Conservation (phyloP, 37 sponge, comb jelly and placozoan species). For the Aplysina aerophoba region DNA sequence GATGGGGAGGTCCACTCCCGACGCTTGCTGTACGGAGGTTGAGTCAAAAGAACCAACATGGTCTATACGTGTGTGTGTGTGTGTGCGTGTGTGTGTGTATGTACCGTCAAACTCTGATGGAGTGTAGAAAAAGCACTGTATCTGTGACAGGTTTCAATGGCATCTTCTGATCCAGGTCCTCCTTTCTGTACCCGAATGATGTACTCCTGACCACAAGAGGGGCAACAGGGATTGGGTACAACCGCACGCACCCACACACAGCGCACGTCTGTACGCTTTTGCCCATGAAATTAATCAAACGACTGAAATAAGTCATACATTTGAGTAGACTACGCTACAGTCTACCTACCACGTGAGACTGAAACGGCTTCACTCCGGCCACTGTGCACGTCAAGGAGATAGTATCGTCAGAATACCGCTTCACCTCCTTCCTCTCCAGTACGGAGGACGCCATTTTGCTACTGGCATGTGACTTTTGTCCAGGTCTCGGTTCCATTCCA, state of each 20-base stretch:
- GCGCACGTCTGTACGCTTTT: no score
- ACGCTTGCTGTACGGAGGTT: slow-evolving; percentile 37
- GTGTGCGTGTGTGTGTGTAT: not conserved
- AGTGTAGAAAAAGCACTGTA: slow-evolving; percentile 79
- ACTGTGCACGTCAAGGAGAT: slow-evolving; percentile 60
- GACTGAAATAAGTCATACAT: no score
- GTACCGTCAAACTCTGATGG: slow-evolving; percentile 51
- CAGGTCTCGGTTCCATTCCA: no score
- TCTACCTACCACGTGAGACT: slow-evolving; percentile 58
- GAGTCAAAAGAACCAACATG: no score
- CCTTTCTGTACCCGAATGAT: slow-evolving; percentile 57
- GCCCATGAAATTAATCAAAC: no score
- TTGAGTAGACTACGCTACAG: no score
- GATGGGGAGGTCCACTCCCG: slow-evolving; percentile 57
- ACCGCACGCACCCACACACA: no score
- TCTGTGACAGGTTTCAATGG: slow-evolving; percentile 71
- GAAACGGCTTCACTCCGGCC: slow-evolving; percentile 26
- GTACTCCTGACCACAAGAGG: slow-evolving; percentile 57
- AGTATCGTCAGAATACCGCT: slow-evolving; percentile 66
- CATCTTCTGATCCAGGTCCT: slow-evolving; percentile 53
- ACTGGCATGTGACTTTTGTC: no score
- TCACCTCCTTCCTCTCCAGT: slow-evolving; percentile 57
- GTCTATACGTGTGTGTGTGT: no score
- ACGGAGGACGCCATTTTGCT: slow-evolving; percentile 34
- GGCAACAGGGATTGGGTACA: not conserved